Base-by-base conservation (phyloP, 2,888 invertebrate genomes). In the Microctonus brassicae region DNA sequence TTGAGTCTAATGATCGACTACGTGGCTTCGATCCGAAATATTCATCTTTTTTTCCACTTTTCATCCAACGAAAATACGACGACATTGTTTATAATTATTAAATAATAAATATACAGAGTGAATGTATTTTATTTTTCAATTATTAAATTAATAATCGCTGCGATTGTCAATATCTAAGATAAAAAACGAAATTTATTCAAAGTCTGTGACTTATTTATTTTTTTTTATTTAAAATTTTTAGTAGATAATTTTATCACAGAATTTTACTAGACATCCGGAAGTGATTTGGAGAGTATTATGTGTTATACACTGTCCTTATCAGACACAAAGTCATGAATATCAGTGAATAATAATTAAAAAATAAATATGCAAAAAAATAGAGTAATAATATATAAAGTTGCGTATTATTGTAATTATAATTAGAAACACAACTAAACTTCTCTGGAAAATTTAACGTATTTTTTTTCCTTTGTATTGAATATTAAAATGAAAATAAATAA, bases 1-100 rank as follows among this genome's bases (percentile, higher is more conserved):
- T 91, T 33, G 94, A 91, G 85, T 94, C 94, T 85, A 94, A 87
- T 0, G 94, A 94, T 73, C 93, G 90, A 85, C 94, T 94, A 67
- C 94, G 90, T 10, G 92, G 93, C 81, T 94, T 87, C 58, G 90
- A 89, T 83, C 88, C 89, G 80, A 89, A 90, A 79, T 89, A 89
- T 75, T 89, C 87, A 75, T 90, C 91, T 81, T 90, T 91, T 78
- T 90, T 88, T 78, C 90, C 91, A 62, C 91, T 90, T 79, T 91
- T 92, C 82, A 92, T 92, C 93, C 93, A 93, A 76, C 91, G 90
- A 83, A 93, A 92, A 82, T 92, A 93, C 79, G 92, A 92, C 75
- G 92, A 90, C 92, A 93, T 92, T 70, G 78, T 72, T 57, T 34
- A 53, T n/a, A 64, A 33, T 13, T 10, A 39, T 62, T 34, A 62